phyloP scores from a whole-genome alignment of 2,888 invertebrate species.

The Plutella xylostella region DNA sequence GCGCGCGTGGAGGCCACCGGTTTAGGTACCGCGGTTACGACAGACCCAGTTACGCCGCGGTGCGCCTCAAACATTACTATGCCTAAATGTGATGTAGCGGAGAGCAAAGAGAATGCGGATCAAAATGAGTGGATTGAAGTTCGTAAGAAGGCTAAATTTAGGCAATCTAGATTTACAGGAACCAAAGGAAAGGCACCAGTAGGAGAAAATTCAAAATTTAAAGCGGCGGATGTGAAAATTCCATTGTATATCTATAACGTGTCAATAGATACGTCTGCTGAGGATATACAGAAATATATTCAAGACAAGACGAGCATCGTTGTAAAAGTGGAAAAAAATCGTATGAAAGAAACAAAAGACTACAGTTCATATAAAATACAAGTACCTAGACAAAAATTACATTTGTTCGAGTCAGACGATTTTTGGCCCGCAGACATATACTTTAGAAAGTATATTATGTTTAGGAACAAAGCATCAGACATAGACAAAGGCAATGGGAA shows the following conservation, averaged over 20 bases:
- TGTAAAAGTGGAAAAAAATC: background rate
- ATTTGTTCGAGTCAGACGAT: background rate
- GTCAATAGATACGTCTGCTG: background rate
- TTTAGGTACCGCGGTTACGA: no score
- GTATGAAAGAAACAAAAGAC: background rate
- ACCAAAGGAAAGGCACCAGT: background rate
- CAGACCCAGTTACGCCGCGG: no score
- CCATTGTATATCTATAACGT: background rate
- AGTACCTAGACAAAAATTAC: background rate
- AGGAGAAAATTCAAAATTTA: background rate
- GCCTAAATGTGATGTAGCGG: no score
- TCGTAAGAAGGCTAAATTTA: no score
- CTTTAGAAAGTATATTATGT: background rate
- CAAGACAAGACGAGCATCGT: background rate
- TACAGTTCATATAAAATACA: slow-evolving; percentile 1
- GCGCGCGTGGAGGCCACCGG: no score
- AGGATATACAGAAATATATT: background rate
- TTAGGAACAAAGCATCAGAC: background rate
- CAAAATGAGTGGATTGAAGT: no score
- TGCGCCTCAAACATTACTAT: no score
- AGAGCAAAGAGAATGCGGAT: no score
- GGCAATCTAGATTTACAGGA: background rate
- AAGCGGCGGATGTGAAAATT: background rate
- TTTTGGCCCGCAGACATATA: slow-evolving; percentile 3
- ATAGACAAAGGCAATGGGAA: background rate